A percentile compares a stretch with the other conserved stretches of the same genome.
Evolutionary conservation across 2,888 invertebrate genomes (phyloP).

Genomic region (Heteromurus nitidus): DNA sequence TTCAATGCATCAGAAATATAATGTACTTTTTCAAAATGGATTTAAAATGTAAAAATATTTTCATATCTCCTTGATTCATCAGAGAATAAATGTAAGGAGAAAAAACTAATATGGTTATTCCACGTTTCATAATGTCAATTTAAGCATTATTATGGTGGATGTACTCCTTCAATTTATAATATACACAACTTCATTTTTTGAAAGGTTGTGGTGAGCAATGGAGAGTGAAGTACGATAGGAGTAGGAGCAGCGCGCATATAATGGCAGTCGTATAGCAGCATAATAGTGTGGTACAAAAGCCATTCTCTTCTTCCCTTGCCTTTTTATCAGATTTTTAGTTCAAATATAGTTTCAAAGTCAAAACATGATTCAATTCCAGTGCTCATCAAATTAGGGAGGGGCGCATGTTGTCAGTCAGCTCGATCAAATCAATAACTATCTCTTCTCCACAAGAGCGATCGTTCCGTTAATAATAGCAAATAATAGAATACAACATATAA

Average conservation of each 20-base stretch:
- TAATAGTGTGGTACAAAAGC: background rate
- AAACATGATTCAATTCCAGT: constrained; percentile 63
- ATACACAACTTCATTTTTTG: no score
- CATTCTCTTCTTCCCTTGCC: background rate
- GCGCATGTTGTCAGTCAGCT: constrained; percentile 62
- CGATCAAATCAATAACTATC: constrained; percentile 62
- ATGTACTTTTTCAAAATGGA: no score
- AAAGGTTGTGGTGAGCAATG: background rate
- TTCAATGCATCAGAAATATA: no score
- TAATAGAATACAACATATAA: constrained; percentile 4
- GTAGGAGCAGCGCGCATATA: no score
- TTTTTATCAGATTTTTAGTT: constrained; percentile 55
- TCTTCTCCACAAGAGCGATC: constrained; percentile 11
- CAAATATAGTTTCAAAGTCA: constrained; percentile 56
- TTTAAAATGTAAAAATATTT: no score
- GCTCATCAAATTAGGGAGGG: constrained; percentile 64
- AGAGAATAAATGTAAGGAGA: no score
- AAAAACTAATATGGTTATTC: no score
- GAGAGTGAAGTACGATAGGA: background rate
- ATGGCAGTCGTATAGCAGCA: background rate
- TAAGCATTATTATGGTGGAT: no score
- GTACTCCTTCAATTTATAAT: no score
- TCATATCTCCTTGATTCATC: no score
- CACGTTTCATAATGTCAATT: no score
- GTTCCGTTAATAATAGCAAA: constrained; percentile 31